Evolutionary conservation across 2,888 invertebrate species (phyloP).

Genomic region (Choreutis nemorana): DNA sequence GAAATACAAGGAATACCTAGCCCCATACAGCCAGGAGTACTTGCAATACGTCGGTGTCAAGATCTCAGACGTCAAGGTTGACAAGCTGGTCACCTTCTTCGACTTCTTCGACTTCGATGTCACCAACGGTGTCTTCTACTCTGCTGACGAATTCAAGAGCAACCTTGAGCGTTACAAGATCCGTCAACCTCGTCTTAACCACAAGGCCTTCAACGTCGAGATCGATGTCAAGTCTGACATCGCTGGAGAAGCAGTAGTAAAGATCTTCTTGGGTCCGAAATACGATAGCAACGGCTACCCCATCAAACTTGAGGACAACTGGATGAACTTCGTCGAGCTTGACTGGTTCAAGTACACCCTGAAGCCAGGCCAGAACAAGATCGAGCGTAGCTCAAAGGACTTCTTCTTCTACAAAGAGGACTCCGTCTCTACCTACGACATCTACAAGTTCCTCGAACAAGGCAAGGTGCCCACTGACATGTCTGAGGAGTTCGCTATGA

Average conservation of each 20-base stretch:
- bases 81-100: slow-evolving; percentile 65
- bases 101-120: slow-evolving; percentile 51
- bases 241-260: slow-evolving; percentile 53
- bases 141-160: slow-evolving; percentile 22
- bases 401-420: slow-evolving; percentile 64
- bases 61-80: slow-evolving; percentile 58
- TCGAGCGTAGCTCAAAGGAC: slow-evolving; percentile 65
- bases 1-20: slow-evolving; percentile 55
- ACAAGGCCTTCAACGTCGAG: slow-evolving; percentile 58
- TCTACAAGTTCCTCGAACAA: slow-evolving; percentile 56
- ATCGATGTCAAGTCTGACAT: slow-evolving; percentile 46
- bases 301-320: slow-evolving; percentile 22
- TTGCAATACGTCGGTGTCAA: slow-evolving; percentile 57
- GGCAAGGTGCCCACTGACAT: slow-evolving; percentile 18
- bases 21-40: slow-evolving; percentile 59
- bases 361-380: slow-evolving; percentile 59
- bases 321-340: slow-evolving; percentile 16
- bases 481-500: slow-evolving; percentile 55
- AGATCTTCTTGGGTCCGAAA: slow-evolving; percentile 69
- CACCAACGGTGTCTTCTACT: slow-evolving; percentile 41
- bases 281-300: slow-evolving; percentile 57
- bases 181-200: slow-evolving; percentile 56
- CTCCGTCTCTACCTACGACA: slow-evolving; percentile 56
- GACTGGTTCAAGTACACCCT: slow-evolving; percentile 47
- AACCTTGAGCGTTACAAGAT: slow-evolving; percentile 31